Conservation (phyloP, 2,113 vertebrate species). For the Spermophilus dauricus region DNA sequence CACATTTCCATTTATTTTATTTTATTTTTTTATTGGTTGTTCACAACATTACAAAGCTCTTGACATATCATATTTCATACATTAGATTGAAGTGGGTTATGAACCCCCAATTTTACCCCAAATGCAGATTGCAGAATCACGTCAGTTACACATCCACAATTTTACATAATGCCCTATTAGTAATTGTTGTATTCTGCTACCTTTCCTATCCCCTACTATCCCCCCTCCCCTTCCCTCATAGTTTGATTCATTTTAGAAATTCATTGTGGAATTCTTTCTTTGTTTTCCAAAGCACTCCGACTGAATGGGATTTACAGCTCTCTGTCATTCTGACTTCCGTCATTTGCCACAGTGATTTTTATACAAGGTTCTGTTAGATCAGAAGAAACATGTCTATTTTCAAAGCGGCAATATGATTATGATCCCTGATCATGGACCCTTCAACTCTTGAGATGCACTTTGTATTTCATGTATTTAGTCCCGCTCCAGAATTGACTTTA, state of each 20-base stretch:
- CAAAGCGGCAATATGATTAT: not conserved
- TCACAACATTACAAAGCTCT: too few species aligned
- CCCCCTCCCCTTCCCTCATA: too few species aligned
- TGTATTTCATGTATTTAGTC: not conserved
- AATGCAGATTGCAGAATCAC: too few species aligned
- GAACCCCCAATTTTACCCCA: too few species aligned
- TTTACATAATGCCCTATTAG: too few species aligned
- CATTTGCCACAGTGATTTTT: not conserved
- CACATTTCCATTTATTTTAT: not conserved
- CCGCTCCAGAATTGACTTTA: conserved; percentile 12
- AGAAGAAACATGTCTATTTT: not conserved
- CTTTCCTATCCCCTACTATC: too few species aligned
- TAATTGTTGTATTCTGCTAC: too few species aligned
- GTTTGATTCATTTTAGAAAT: conserved; percentile 34
- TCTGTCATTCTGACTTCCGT: not conserved
- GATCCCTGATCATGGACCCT: not conserved
- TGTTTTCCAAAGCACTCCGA: conserved; percentile 38
- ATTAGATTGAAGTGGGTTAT: too few species aligned
- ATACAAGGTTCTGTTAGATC: not conserved
- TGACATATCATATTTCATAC: too few species aligned
- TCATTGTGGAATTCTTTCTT: not conserved
- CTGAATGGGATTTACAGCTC: not conserved
- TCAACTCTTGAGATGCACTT: not conserved
- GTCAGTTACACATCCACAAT: too few species aligned
- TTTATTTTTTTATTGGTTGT: too few species aligned